phyloP scores from a whole-genome alignment of 2,113 vertebrate genomes.

The Nibea coibor region DNA sequence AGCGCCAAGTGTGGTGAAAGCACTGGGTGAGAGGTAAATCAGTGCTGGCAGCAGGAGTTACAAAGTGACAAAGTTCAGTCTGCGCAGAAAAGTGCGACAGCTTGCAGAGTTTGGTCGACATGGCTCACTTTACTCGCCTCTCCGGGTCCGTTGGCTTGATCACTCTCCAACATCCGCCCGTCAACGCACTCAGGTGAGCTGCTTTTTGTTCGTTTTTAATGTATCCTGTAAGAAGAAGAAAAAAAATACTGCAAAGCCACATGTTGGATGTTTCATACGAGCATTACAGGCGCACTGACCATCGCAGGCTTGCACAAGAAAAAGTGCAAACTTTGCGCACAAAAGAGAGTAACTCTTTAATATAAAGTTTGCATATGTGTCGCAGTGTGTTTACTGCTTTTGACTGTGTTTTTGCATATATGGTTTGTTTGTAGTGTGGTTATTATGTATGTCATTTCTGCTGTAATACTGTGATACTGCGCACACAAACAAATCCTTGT shows the following conservation, averaged over 20 bases:
- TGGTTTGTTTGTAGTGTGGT: no score
- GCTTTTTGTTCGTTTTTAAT: neutral
- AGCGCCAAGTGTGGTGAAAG: neutral
- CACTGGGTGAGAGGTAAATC: neutral
- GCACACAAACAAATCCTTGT: neutral
- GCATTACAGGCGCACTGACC: neutral
- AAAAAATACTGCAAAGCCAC: neutral
- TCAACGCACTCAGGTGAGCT: slow-evolving; percentile 91
- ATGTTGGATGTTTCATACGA: neutral
- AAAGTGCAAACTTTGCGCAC: neutral
- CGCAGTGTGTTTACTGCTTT: no score
- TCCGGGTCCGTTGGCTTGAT: slow-evolving; percentile 85
- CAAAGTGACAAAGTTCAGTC: slow-evolving; percentile 68
- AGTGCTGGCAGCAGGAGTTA: neutral
- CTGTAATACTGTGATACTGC: neutral
- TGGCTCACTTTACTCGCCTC: slow-evolving; percentile 83
- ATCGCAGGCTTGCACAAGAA: neutral
- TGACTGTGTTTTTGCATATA: neutral
- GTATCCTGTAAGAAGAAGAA: neutral
- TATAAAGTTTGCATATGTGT: no score
- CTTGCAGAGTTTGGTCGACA: slow-evolving; percentile 43
- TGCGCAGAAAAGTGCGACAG: neutral
- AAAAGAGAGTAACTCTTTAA: neutral
- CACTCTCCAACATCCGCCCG: slow-evolving; percentile 88
- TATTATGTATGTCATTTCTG: neutral